Conservation (phyloP, 2,113 vertebrate genomes). For the Anoura caudifer region DNA sequence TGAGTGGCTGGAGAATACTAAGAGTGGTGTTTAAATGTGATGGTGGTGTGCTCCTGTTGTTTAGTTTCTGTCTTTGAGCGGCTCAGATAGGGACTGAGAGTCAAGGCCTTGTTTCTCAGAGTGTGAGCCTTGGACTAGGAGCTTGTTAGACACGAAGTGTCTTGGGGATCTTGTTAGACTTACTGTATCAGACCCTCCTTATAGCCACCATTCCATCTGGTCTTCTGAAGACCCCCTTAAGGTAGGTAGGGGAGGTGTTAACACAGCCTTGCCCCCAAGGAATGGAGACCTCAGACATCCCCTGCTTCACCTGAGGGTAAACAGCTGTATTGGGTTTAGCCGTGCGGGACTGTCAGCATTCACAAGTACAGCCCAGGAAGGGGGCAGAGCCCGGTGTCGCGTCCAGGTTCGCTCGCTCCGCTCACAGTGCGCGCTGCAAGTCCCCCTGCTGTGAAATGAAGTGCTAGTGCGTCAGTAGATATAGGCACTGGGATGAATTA, state of each 20-base stretch:
- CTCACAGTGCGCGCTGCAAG: not conserved
- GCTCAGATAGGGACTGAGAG: not conserved
- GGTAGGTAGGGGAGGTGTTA: not conserved
- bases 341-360: not conserved
- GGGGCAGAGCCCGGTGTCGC: not conserved
- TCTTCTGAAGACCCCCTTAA: not conserved
- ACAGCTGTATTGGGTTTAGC: not conserved
- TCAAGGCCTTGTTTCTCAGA: not conserved
- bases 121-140: not conserved
- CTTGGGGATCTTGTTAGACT: not conserved
- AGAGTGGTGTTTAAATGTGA: constrained; percentile 2
- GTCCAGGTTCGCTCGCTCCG: not conserved
- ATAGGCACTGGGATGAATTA: not conserved
- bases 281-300: not conserved
- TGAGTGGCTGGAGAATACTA: not conserved
- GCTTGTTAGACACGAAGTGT: not conserved
- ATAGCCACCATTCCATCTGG: not conserved
- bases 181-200: not conserved
- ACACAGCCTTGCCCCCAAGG: not conserved
- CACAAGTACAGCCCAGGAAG: not conserved
- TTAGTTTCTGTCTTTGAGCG: not conserved
- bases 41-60: not conserved
- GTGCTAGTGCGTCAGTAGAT: not conserved
- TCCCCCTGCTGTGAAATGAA: not conserved
- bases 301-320: not conserved